Base-by-base conservation (phyloP, 2,113 vertebrate genomes). In the Salvelinus sp. region DNA sequence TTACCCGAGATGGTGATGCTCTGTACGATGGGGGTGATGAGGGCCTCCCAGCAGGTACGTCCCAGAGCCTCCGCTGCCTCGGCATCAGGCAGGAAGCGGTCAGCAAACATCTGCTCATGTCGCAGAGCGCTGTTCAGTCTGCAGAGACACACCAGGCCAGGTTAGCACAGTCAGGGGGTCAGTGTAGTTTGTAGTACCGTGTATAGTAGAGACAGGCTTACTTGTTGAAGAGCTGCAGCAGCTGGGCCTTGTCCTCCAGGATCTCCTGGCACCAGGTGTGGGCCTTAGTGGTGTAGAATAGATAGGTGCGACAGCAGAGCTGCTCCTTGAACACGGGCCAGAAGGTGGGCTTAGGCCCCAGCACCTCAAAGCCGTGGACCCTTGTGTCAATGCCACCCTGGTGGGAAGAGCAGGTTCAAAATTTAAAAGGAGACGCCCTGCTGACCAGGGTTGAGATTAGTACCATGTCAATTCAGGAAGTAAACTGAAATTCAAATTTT, bases 241-340 rank as follows among this genome's bases (percentile, higher is more conserved):
- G 93, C 62, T 76, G 92, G 0, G 18, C 89, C 81, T 85, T 90
- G 76, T 98, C 96, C 60, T 85, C 90, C 48, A 92, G 77, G 75
- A 99, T 95, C 83, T 98, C 96, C 89, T 90, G 95, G 83, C 96
- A 95, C 97, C 97, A 99, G 72, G 94, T 94, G 13, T 94, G 96
- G 0, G 97, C 96, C 89, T 91, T 94, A 76, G 95, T 94, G 1
- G 94, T 94, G 89, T 97, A 98, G 91, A 96, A 99, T 70, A 99
- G 95, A 86, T 90, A 94, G 0, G 97, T 97, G 13, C 95, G 92
- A 57, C 95, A 93, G 88, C 97, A 98, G 68, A 98, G 94, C 91
- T 98, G 97, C 91, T 98, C 96, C 88, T 92, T 96, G 79, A 99
- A 99, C 76, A 99, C 86, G 0, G 97, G 97, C 97, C 97, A 99